These are phyloP conservation scores for Epizoanthus fatuus DNA, from an alignment of 92 coral and sea anemone genomes.

Conservation along the genomic window DNA sequence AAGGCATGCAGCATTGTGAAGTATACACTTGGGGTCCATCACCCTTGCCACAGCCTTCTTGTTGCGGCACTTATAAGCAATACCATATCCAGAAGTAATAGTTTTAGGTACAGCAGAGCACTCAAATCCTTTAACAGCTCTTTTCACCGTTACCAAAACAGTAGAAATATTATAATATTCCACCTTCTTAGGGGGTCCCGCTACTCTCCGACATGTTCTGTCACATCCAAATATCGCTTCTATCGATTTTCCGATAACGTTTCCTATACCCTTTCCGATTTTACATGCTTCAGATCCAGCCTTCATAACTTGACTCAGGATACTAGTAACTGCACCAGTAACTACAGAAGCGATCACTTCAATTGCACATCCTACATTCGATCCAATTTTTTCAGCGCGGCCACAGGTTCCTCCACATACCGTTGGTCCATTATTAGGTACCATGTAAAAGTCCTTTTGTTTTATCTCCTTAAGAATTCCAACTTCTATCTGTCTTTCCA, in stretches of 20 bases:
- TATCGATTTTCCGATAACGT: too few relatives aligned
- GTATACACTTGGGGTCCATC: conserved; percentile 44
- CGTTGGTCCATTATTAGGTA: not conserved
- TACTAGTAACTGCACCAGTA: too few relatives aligned
- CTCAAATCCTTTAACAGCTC: not conserved
- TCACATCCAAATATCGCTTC: not conserved
- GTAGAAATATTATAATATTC: conserved; percentile 17
- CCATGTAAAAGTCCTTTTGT: not conserved
- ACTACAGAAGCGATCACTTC: too few relatives aligned
- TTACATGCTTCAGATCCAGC: too few relatives aligned
- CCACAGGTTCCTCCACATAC: not conserved
- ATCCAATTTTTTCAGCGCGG: not conserved
- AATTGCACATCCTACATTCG: not conserved
- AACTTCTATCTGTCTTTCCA: not conserved
- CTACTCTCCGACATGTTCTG: conserved; percentile 20
- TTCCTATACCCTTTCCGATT: too few relatives aligned
- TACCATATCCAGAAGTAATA: not conserved
- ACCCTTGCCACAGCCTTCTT: not conserved
- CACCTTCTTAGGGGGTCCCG: not conserved
- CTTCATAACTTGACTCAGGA: too few relatives aligned
- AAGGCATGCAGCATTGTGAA: conserved; percentile 14
- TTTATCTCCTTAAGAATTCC: not conserved
- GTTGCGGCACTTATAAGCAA: conserved; percentile 18
- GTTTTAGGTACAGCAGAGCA: not conserved
- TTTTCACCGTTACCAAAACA: not conserved